Percentiles rank a stretch among this genome's conserved stretches.
phyloP scores from a whole-genome alignment of 2,113 vertebrate genomes.

The Sturnira hondurensis region DNA sequence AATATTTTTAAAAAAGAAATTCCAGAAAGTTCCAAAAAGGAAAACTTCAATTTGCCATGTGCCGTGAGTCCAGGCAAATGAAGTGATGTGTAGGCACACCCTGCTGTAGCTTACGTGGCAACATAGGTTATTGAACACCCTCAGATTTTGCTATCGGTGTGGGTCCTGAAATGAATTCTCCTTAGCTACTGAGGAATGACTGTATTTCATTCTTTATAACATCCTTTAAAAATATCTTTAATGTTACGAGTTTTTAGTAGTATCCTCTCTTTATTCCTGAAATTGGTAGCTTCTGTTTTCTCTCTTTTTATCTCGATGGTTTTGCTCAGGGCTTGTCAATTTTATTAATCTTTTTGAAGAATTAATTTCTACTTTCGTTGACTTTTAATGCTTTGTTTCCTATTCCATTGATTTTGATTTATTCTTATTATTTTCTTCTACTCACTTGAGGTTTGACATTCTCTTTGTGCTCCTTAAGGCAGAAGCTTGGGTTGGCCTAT shows the following conservation, averaged over 20 bases:
- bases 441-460: neutral
- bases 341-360: neutral
- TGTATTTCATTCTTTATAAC: neutral
- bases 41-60: neutral
- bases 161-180: neutral
- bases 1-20: neutral
- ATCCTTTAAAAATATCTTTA: neutral
- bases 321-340: neutral
- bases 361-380: neutral
- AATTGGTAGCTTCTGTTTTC: neutral
- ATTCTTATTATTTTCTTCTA: neutral
- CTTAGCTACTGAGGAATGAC: neutral
- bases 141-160: neutral
- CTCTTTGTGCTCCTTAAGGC: neutral
- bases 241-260: neutral
- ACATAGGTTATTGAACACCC: neutral
- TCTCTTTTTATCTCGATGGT: neutral
- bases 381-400: neutral
- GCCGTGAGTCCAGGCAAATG: neutral
- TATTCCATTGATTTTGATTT: neutral
- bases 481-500: neutral
- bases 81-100: neutral
- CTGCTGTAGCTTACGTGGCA: neutral
- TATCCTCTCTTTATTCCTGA: neutral
- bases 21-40: neutral